phyloP scores from a whole-genome alignment of 2,113 vertebrate species.

The Ageneiosus marmoratus region DNA sequence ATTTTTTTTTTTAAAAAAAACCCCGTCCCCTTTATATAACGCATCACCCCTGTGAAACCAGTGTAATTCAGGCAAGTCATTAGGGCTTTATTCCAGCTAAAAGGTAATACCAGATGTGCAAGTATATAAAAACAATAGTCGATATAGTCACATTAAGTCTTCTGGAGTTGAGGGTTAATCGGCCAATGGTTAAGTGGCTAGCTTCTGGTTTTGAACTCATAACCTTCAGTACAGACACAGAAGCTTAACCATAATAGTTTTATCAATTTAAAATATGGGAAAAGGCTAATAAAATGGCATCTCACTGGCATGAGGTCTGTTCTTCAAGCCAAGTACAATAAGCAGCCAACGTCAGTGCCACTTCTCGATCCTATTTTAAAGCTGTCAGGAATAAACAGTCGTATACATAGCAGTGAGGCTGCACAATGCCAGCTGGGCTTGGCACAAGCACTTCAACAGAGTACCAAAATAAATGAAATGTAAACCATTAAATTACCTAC shows the following conservation, averaged over 20 bases:
- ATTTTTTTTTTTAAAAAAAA: background rate
- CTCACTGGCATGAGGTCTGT: slow-evolving; percentile 20
- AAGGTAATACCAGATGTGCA: background rate
- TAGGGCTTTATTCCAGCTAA: background rate
- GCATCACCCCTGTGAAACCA: background rate
- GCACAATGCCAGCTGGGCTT: slow-evolving; percentile 41
- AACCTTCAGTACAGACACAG: background rate
- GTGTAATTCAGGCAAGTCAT: background rate
- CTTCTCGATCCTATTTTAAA: background rate
- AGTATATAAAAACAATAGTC: background rate
- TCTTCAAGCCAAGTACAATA: slow-evolving; percentile 17
- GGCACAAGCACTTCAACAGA: slow-evolving; percentile 46
- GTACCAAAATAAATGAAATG: slow-evolving; percentile 49
- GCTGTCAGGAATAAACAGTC: slow-evolving; percentile 11
- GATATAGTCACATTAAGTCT: background rate
- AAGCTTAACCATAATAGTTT: background rate
- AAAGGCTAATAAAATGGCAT: background rate
- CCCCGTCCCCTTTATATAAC: background rate
- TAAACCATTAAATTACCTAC: slow-evolving; percentile 60
- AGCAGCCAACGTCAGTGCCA: background rate
- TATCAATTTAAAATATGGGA: background rate
- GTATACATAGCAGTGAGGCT: slow-evolving; percentile 22
- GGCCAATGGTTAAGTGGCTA: background rate
- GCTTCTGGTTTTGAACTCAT: background rate
- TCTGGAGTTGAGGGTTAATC: background rate